These are phyloP conservation scores for Protobothrops mucrosquamatus DNA, from an alignment of 2,113 vertebrate genomes.

Conservation along the genomic window DNA sequence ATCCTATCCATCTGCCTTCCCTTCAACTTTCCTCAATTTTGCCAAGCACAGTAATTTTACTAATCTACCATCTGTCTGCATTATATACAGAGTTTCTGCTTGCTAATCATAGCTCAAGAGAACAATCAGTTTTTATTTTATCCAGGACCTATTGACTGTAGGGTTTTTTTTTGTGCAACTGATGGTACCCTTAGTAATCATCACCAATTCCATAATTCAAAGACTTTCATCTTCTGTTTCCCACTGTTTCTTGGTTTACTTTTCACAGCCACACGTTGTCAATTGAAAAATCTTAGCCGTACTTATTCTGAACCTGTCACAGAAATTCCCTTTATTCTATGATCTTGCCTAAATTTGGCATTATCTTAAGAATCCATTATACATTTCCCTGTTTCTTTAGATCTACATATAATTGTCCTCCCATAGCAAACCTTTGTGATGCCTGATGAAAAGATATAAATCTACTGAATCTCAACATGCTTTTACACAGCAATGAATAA, in stretches of 20 bases:
- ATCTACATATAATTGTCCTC: not conserved
- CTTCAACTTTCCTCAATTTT: not conserved
- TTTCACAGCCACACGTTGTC: not conserved
- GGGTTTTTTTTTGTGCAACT: not conserved
- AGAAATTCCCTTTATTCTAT: not conserved
- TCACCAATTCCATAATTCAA: not conserved
- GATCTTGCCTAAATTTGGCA: not conserved
- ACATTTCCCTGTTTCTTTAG: not conserved
- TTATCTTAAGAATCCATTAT: slow-evolving; percentile 3
- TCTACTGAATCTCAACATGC: slow-evolving; percentile 28
- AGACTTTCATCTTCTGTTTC: not conserved
- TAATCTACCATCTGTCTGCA: not conserved
- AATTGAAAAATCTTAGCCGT: not conserved
- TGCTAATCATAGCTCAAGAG: not conserved
- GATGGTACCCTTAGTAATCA: not conserved
- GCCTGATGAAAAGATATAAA: not conserved
- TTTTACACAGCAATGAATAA: slow-evolving; percentile 53
- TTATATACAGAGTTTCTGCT: not conserved
- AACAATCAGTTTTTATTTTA: not conserved
- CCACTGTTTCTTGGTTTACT: not conserved
- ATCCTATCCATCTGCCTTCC: not conserved
- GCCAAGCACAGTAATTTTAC: not conserved
- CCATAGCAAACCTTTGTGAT: slow-evolving; percentile 1
- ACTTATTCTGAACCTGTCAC: not conserved
- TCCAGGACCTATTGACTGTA: not conserved